Conservation (phyloP, 2,113 vertebrate species). For the Crotalus tigris region DNA sequence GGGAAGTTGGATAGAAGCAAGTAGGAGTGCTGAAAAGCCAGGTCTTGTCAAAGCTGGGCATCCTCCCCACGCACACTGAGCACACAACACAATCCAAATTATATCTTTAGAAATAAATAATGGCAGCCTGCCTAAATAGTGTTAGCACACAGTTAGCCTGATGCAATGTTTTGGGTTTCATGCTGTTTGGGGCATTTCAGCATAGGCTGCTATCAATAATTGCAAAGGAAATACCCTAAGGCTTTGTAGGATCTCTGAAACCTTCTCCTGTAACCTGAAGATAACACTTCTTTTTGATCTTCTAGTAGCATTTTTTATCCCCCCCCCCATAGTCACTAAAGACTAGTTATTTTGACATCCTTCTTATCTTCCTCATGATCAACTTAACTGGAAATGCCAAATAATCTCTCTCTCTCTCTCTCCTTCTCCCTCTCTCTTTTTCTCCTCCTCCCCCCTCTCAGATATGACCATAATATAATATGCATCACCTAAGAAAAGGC, state of each 20-base stretch:
- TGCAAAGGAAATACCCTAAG: neutral
- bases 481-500: neutral
- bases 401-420: neutral
- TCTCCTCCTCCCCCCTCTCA: neutral
- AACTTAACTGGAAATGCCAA: neutral
- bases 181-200: neutral
- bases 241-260: neutral
- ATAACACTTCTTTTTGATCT: neutral
- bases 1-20: neutral
- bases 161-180: neutral
- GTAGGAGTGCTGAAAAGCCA: constrained; percentile 5
- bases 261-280: neutral
- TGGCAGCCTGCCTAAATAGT: neutral
- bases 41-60: neutral
- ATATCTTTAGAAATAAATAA: neutral
- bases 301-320: neutral
- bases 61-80: neutral
- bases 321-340: neutral
- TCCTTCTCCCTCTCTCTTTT: neutral
- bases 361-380: neutral
- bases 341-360: neutral
- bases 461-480: neutral
- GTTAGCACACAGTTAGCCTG: neutral
- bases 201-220: neutral
- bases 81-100: neutral